phyloP scores from a whole-genome alignment of 1,140 invertebrate genomes.

The Bombus huntii region DNA sequence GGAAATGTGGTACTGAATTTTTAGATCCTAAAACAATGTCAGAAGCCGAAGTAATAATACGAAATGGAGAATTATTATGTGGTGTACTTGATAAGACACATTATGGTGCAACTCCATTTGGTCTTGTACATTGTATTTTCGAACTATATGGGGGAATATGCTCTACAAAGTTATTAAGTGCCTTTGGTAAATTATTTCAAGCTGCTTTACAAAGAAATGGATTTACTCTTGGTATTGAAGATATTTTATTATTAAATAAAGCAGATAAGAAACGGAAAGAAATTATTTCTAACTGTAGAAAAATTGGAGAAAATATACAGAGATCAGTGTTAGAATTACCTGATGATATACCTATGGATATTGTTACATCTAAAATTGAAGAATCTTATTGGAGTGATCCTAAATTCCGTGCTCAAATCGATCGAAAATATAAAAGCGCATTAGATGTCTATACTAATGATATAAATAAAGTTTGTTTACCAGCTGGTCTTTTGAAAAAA shows the following conservation, averaged over 20 bases:
- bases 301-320: slow-evolving; percentile 86
- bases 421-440: slow-evolving; percentile 92
- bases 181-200: slow-evolving; percentile 96
- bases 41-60: slow-evolving; percentile 96
- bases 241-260: slow-evolving; percentile 92
- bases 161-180: slow-evolving; percentile 92
- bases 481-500: slow-evolving; percentile 90
- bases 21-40: slow-evolving; percentile 87
- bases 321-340: slow-evolving; percentile 88
- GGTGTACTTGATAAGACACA: slow-evolving; percentile 99
- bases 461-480: slow-evolving; percentile 93
- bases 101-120: slow-evolving; percentile 96
- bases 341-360: slow-evolving; percentile 82
- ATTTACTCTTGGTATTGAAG: slow-evolving; percentile 97
- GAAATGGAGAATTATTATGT: slow-evolving; percentile 93
- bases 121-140: slow-evolving; percentile 96
- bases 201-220: slow-evolving; percentile 94
- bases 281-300: slow-evolving; percentile 87
- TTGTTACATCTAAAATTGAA: slow-evolving; percentile 87
- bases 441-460: slow-evolving; percentile 94
- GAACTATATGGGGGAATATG: slow-evolving; percentile 95
- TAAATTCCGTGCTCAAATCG: slow-evolving; percentile 90
- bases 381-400: slow-evolving; percentile 88
- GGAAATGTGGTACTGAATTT: slow-evolving; percentile 86
- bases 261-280: slow-evolving; percentile 89